Base-by-base conservation (phyloP, 2,797 vertebrate species). In the Sparidentex hasta region DNA sequence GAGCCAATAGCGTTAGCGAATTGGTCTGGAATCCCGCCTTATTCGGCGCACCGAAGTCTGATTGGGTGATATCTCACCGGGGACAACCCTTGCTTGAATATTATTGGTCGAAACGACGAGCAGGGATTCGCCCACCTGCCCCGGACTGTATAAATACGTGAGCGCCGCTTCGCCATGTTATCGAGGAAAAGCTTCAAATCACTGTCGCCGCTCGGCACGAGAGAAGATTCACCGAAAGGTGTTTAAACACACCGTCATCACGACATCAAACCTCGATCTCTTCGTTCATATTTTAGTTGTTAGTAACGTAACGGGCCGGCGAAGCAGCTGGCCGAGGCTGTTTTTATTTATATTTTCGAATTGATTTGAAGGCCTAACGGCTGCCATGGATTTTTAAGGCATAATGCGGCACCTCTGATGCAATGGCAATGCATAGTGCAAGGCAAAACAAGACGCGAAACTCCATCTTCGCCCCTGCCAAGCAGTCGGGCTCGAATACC, bases 341-440 rank as follows among this genome's bases (percentile, higher is more conserved):
- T 11, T 23, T 54, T 88, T 65, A 59, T 3, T 7, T 1, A 33
- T 1, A 23, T 27, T 33, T 33, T 7, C 29, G 29, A 33, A 7
- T 33, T 7, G 52, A 54, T 18, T 41, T 6, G 21, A 73, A 77
- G 90, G 91, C 94, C 91, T 1, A 56, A 70, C 79, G 94, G 93
- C 93, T 74, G 89, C 80, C 65, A 96, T 96, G 95, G 93, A 88
- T 91, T 93, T 96, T 91, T 95, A 95, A 94, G 89, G 90, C 93
- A 78, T 88, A 84, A 95, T 95, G 95, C 93, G 93, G 94, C 91
- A 81, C 58, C 85, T 86, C 58, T 95, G 94, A 95, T 55, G 95
- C 94, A 90, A 90, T 63, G 95, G 95, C 94, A 85, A 96, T 96
- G 96, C 95, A 95, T 92, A 74, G 84, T 87, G 90, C 92, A 94